Conservation (phyloP, 2,113 vertebrate species). For the Lontra canadensis region DNA sequence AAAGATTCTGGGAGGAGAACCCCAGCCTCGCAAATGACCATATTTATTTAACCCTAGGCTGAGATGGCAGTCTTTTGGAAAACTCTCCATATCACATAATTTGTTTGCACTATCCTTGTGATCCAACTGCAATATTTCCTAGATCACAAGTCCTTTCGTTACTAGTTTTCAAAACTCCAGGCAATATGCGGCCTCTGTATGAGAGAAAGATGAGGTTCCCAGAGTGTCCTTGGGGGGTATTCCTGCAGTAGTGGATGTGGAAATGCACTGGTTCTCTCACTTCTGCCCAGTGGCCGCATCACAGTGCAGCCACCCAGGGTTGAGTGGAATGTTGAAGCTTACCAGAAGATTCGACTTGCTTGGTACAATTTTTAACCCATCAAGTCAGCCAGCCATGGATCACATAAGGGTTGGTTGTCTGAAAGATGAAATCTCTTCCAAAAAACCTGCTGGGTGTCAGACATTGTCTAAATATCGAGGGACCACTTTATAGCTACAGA, state of each 20-base stretch:
- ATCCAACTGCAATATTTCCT: not conserved
- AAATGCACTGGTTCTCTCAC: not conserved
- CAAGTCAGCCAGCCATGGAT: not conserved
- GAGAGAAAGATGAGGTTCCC: not conserved
- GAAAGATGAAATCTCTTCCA: not conserved
- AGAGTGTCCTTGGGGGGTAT: not conserved
- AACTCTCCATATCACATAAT: not conserved
- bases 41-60: not conserved
- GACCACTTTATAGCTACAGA: not conserved
- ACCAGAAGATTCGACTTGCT: not conserved
- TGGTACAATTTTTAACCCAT: not conserved
- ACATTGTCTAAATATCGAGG: slow-evolving; percentile 5
- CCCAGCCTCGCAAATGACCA: not conserved
- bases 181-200: not conserved
- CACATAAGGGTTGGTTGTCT: not conserved
- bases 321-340: not conserved
- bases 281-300: not conserved
- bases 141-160: not conserved
- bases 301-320: not conserved
- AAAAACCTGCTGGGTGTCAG: not conserved
- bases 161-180: slow-evolving; percentile 1
- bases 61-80: not conserved
- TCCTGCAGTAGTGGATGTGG: not conserved
- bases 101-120: not conserved
- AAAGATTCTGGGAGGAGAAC: not conserved